A percentile compares a stretch with the other conserved stretches of the same genome.
These are phyloP conservation scores for Dreissena polymorpha DNA, from an alignment of 1,140 invertebrate species.

Conservation along the genomic window DNA sequence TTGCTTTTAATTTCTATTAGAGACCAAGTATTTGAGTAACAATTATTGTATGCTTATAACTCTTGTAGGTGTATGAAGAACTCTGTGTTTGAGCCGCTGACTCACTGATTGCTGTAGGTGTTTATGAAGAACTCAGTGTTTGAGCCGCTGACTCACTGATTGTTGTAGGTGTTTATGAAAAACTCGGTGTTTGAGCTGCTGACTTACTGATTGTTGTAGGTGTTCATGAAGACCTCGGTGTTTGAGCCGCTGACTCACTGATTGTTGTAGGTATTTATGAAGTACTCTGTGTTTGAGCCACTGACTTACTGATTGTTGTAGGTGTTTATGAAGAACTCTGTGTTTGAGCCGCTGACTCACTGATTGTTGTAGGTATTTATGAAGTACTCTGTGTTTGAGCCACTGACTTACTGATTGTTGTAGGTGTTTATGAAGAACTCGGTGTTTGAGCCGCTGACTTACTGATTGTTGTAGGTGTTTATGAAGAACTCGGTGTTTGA, in stretches of 20 bases:
- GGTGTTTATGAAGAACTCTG: slow-evolving; percentile 87
- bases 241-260: slow-evolving; percentile 91
- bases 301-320: slow-evolving; percentile 80
- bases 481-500: slow-evolving; percentile 91
- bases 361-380: slow-evolving; percentile 83
- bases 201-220: slow-evolving; percentile 64
- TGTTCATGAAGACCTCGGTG: slow-evolving; percentile 88
- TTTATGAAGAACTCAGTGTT: slow-evolving; percentile 92
- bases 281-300: slow-evolving; percentile 91
- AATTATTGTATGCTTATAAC: too few species aligned
- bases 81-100: slow-evolving; percentile 91
- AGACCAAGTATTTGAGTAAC: too few species aligned
- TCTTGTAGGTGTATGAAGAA: slow-evolving; percentile 84
- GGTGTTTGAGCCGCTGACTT: slow-evolving; percentile 92
- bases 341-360: slow-evolving; percentile 93
- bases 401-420: slow-evolving; percentile 82
- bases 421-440: slow-evolving; percentile 87
- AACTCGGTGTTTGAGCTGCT: slow-evolving; percentile 92
- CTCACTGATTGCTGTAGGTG: too few species aligned
- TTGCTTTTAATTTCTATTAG: too few species aligned
- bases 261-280: slow-evolving; percentile 83
- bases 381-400: slow-evolving; percentile 90
- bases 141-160: too few species aligned
- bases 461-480: slow-evolving; percentile 80
- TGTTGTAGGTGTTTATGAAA: slow-evolving; percentile 84